A percentile compares a stretch with the other conserved stretches of the same genome.
Conservation (phyloP, 2,113 vertebrate genomes). For the Trichechus manatus region DNA sequence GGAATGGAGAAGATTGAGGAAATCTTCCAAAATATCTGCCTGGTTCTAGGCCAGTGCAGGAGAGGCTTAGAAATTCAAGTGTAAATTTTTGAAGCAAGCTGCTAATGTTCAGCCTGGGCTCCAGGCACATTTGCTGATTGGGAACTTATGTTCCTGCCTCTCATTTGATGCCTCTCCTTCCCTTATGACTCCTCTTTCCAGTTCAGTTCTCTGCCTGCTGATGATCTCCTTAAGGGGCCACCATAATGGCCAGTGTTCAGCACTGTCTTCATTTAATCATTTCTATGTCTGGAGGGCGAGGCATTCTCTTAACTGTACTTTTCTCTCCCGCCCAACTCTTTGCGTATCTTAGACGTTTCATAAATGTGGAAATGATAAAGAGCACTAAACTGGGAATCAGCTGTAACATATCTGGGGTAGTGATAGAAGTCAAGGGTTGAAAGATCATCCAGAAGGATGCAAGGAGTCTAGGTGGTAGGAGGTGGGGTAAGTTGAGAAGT, state of each 20-base stretch:
- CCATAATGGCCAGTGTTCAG: neutral
- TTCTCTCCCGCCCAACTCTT: neutral
- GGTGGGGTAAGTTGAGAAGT: neutral
- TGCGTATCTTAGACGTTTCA: neutral
- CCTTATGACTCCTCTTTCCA: neutral
- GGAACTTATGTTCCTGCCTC: neutral
- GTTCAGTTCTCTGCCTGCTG: neutral
- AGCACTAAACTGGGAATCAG: neutral
- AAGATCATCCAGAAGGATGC: neutral
- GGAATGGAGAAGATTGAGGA: neutral
- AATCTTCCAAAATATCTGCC: neutral
- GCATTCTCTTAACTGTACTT: neutral
- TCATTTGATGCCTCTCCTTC: neutral
- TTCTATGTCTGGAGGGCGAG: neutral
- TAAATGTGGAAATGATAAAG: neutral
- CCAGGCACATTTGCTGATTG: neutral
- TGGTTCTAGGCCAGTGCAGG: neutral
- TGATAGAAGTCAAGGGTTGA: neutral
- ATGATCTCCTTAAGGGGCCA: neutral
- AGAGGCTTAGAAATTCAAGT: neutral
- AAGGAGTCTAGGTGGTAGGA: neutral
- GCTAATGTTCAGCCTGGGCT: neutral
- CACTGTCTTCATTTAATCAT: neutral
- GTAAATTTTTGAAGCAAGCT: neutral
- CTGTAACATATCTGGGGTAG: neutral